Percentiles rank a stretch among this genome's conserved stretches.
phyloP scores from a whole-genome alignment of 2,113 vertebrate species.

The Eptatretus burgeri region DNA sequence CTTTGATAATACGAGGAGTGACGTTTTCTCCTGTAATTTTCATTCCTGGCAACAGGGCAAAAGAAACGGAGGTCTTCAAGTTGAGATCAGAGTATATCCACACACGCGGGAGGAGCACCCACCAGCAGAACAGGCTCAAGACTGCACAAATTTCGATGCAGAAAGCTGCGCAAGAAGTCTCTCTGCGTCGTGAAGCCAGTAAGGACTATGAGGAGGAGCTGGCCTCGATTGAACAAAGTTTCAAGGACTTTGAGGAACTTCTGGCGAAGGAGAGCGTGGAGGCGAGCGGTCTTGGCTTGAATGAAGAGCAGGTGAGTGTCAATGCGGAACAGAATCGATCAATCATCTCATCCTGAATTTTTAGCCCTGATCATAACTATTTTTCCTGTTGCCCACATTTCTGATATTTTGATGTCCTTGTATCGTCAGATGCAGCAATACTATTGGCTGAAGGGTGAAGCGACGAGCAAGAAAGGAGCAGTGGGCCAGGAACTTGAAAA shows the following conservation, averaged over 20 bases:
- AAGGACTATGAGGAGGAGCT: constrained; percentile 23
- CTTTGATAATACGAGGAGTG: not conserved
- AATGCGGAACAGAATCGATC: too few relatives aligned
- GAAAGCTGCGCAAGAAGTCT: constrained; percentile 20
- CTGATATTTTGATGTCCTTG: constrained; percentile 1
- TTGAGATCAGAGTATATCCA: constrained; percentile 41
- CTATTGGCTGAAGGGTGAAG: constrained; percentile 37
- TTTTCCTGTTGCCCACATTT: too few relatives aligned
- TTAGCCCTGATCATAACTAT: too few relatives aligned
- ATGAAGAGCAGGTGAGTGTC: too few relatives aligned
- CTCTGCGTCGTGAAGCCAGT: constrained; percentile 27
- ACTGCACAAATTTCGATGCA: constrained; percentile 17
- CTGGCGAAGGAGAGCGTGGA: constrained; percentile 16
- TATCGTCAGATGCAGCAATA: constrained; percentile 31
- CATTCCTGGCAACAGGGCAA: constrained; percentile 17
- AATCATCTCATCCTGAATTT: too few relatives aligned
- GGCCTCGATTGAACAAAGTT: constrained; percentile 22
- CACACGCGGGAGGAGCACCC: constrained; percentile 46
- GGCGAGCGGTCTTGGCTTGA: too few relatives aligned
- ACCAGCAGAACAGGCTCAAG: constrained; percentile 40
- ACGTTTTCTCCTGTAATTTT: constrained; percentile 9
- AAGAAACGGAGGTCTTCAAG: constrained; percentile 33
- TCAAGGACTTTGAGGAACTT: constrained; percentile 30
- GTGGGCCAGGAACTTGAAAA: constrained; percentile 39
- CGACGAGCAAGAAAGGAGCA: constrained; percentile 27